Percentiles rank a stretch among this genome's conserved stretches.
These are phyloP conservation scores for Schizopygopsis pylzovi DNA, from an alignment of 2,797 vertebrate genomes.

Conservation along the genomic window DNA sequence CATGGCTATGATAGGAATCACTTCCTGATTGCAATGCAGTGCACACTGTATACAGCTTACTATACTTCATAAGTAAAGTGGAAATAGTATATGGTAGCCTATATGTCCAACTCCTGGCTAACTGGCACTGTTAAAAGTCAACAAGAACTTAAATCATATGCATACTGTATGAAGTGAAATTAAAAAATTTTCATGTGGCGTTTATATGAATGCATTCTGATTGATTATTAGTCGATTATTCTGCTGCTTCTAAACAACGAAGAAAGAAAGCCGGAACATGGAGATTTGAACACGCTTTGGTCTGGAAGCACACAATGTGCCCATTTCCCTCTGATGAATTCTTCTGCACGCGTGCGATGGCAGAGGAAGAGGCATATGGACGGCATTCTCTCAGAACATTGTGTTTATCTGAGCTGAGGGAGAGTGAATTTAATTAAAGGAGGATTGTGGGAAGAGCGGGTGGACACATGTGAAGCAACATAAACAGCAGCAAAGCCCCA, in stretches of 20 bases:
- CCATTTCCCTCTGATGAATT: conserved; percentile 38
- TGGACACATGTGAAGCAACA: conserved; percentile 26
- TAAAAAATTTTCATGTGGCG: background rate
- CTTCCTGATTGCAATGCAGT: background rate
- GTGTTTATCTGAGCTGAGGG: conserved; percentile 38
- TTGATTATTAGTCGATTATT: background rate
- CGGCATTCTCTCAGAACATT: background rate
- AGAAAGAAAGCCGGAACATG: conserved; percentile 23
- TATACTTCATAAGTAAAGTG: background rate
- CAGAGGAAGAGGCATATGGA: conserved; percentile 47
- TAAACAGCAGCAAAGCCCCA: conserved; percentile 16
- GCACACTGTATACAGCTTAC: background rate
- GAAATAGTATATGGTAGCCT: background rate
- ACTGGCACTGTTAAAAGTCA: background rate
- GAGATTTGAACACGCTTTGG: conserved; percentile 18
- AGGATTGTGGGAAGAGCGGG: conserved; percentile 20
- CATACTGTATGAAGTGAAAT: background rate
- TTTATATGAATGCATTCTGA: background rate
- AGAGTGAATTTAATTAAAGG: conserved; percentile 43
- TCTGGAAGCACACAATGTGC: conserved; percentile 18
- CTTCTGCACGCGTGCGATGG: conserved; percentile 29
- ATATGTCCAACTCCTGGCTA: background rate
- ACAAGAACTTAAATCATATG: background rate
- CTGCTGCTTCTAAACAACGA: background rate
- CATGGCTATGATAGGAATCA: background rate